phyloP scores from a whole-genome alignment of 2,113 vertebrate genomes.

The Sminthopsis crassicaudata region DNA sequence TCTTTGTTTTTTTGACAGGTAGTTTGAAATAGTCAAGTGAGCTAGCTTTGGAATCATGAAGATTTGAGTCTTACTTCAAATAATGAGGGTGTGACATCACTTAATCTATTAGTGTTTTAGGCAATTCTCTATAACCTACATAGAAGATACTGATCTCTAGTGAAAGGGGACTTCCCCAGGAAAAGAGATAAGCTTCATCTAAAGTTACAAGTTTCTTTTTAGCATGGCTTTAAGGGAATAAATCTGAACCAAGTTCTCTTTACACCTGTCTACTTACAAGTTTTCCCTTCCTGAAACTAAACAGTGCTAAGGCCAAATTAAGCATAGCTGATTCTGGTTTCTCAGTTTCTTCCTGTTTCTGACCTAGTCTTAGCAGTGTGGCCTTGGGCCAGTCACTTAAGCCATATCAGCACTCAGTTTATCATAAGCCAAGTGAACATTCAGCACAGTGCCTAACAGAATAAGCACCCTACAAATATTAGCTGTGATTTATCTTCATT shows the following conservation, averaged over 20 bases:
- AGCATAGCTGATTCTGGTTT: neutral
- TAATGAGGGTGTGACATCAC: neutral
- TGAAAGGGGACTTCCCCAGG: neutral
- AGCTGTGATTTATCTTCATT: neutral
- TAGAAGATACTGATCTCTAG: neutral
- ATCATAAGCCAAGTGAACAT: neutral
- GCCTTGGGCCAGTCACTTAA: neutral
- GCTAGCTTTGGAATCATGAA: neutral
- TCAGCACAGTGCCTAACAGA: neutral
- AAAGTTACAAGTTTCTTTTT: neutral
- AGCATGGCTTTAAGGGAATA: neutral
- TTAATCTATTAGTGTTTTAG: neutral
- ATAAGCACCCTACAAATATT: neutral
- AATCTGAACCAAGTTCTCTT: neutral
- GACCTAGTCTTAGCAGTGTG: neutral
- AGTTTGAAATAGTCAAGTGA: neutral
- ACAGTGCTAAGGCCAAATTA: neutral
- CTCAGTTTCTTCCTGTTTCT: neutral
- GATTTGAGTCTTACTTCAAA: neutral
- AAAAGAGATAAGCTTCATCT: too few relatives aligned
- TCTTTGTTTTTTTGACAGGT: neutral
- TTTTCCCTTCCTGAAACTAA: neutral
- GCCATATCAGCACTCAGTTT: neutral
- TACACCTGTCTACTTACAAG: neutral
- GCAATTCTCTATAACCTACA: neutral